These are phyloP conservation scores for Tenthredo scrophulariae DNA, from an alignment of 2,888 invertebrate genomes.

Conservation along the genomic window DNA sequence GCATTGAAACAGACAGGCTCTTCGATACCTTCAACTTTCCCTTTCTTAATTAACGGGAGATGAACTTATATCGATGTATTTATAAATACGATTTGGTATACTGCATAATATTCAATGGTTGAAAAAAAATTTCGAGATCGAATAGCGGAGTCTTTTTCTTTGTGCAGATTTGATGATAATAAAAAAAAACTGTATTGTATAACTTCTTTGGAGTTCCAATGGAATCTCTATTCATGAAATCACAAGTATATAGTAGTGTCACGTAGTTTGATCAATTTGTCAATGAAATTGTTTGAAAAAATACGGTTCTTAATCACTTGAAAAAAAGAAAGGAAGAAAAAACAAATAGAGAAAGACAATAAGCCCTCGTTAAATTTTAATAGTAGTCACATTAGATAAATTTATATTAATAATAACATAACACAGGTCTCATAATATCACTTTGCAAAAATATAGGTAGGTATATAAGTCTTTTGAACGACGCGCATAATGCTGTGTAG, in stretches of 20 bases:
- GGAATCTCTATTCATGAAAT: not conserved
- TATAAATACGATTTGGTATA: not conserved
- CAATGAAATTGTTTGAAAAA: not conserved
- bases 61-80: not conserved
- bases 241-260: not conserved
- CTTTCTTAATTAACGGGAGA: conserved; percentile 5
- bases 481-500: not conserved
- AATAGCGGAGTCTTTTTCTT: not conserved
- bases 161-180: not conserved
- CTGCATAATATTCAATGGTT: not conserved
- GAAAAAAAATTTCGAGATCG: not conserved
- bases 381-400: not conserved
- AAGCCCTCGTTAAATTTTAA: not conserved
- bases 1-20: conserved; percentile 2
- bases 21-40: conserved; percentile 35
- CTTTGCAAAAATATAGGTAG: not conserved
- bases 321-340: not conserved
- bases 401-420: not conserved
- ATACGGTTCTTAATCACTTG: not conserved
- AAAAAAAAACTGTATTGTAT: not conserved
- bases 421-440: not conserved
- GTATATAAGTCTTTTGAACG: not conserved
- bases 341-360: not conserved
- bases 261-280: not conserved
- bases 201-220: not conserved